Base-by-base conservation (phyloP, 1,140 invertebrate species). In the Drosophila leontia region DNA sequence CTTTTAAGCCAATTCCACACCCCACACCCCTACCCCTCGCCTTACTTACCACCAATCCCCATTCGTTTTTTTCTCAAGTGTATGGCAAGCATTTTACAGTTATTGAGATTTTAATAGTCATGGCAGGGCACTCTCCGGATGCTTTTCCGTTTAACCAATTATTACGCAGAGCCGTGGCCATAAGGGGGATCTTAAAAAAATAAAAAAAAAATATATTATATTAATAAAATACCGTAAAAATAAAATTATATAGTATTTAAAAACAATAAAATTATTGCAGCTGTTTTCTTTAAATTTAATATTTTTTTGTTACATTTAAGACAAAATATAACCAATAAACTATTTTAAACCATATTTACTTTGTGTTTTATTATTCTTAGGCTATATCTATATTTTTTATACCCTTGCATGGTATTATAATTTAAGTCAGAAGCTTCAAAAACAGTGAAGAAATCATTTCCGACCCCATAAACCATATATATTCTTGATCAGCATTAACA, bases 111-210 rank as follows among this genome's bases (percentile, higher is more conserved):
- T 72, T 70, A 57, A 71, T 32, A 58, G 51, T 50, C 67, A 11
- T 56, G 50, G 19, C 32, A 6, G 13, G 23, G 26, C 61, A 44
- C 23, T 44, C 42, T n/a, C n/a, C 11, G n/a, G 37, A 53, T 63
- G 44, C 35, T 35, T 69, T 53, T 70, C 39, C 39, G 67, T 67
- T 70, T 37, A 65, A 55, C 67, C 67, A 53, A 53, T 70, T 70
- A 67, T 63, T 45, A 44, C 29, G 35, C 60, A 35, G 41, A 23
- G 48, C 4, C 48, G 26, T 5, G 13, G 45, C 7, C 5, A 2
- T 1, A 8, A 9, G 7, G 9, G 7, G 45, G 12, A 0, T 2
- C 3, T 4, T n/a, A 2, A 29, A 15, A 50, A n/a, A n/a, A 13
- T 5, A 5, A 37, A 37, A 3, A 12, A 6, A 32, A 44, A 44